Percentiles rank a stretch among this genome's conserved stretches.
These are phyloP conservation scores for Melanotaenia boesemani DNA, from an alignment of 2,797 vertebrate genomes.

Conservation along the genomic window DNA sequence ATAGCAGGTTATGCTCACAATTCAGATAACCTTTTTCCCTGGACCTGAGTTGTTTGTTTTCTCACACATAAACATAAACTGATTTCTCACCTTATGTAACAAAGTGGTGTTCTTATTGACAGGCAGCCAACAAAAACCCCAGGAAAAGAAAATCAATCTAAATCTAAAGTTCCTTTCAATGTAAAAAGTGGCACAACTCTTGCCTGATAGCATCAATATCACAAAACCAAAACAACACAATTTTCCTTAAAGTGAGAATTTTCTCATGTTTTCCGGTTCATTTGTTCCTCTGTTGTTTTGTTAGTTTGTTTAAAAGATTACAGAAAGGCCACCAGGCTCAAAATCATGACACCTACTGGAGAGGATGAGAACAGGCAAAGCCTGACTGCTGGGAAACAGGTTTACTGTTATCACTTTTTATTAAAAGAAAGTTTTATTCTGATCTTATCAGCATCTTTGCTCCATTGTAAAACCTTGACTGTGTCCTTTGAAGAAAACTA, in stretches of 20 bases:
- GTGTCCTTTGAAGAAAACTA: constrained; percentile 55
- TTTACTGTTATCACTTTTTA: neutral
- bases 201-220: too few species aligned
- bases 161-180: too few species aligned
- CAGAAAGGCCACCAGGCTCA: neutral
- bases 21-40: too few species aligned
- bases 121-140: neutral
- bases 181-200: too few species aligned
- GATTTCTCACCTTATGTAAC: neutral
- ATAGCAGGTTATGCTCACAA: too few species aligned
- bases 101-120: neutral
- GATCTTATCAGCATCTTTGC: constrained; percentile 24
- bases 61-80: neutral
- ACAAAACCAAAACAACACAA: too few species aligned
- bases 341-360: neutral
- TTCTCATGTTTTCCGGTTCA: neutral
- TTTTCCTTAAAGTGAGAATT: too few species aligned
- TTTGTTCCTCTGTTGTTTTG: neutral
- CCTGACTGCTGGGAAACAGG: neutral
- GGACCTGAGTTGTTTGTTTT: too few species aligned
- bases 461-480: constrained; percentile 16
- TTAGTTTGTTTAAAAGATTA: neutral
- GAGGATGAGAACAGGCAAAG: too few species aligned
- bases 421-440: constrained; percentile 7
- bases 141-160: neutral